phyloP scores from a whole-genome alignment of 2,888 invertebrate species.

The Loripinus fragilis region DNA sequence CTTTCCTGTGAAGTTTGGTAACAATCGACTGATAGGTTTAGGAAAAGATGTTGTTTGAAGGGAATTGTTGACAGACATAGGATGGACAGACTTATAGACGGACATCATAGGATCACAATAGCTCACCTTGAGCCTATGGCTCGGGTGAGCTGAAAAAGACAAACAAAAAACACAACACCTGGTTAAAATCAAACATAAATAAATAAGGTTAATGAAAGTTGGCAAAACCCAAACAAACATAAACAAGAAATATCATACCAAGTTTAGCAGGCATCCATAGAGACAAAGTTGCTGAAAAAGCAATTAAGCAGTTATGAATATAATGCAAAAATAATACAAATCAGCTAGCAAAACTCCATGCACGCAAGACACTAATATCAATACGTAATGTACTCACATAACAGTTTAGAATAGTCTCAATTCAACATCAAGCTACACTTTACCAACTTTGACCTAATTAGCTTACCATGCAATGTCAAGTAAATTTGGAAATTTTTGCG shows the following conservation, averaged over 20 bases:
- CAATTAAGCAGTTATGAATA: neutral
- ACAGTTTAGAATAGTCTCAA: too few relatives aligned
- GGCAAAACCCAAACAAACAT: neutral
- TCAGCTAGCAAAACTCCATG: neutral
- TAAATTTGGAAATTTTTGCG: neutral
- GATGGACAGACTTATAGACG: neutral
- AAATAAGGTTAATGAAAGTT: neutral
- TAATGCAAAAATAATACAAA: neutral
- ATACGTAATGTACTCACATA: neutral
- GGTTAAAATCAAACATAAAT: neutral
- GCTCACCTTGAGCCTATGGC: neutral
- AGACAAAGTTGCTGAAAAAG: constrained; percentile 16
- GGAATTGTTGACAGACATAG: too few relatives aligned
- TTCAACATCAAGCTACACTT: too few relatives aligned
- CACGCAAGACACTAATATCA: neutral
- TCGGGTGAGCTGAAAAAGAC: neutral
- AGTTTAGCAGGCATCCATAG: constrained; percentile 14
- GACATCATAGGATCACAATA: neutral
- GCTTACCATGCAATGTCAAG: neutral
- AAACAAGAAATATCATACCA: constrained; percentile 7
- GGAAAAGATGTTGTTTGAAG: too few relatives aligned
- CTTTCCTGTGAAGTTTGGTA: too few relatives aligned
- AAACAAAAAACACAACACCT: too few relatives aligned
- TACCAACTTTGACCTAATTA: neutral
- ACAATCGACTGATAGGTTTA: too few relatives aligned